Evolutionary conservation across 2,888 invertebrate species (phyloP).

Genomic region (Drosophila nr. perissopoda): DNA sequence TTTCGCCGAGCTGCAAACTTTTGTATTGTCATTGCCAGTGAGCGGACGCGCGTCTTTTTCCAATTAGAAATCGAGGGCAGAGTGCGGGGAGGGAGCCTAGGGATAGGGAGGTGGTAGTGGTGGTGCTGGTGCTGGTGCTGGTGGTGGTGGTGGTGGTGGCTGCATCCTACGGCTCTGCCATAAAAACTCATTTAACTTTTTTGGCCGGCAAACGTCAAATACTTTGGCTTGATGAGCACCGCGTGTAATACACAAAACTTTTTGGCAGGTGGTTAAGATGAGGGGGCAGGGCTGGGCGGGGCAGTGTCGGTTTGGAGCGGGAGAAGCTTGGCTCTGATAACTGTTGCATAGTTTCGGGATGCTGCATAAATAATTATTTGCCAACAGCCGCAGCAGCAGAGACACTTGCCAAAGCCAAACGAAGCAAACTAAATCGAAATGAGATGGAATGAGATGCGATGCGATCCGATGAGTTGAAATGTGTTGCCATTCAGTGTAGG

Average conservation of each 20-base stretch:
- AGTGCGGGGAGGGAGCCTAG: background rate
- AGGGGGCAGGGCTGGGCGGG: background rate
- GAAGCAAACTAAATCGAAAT: slow-evolving; percentile 44
- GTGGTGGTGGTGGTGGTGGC: background rate
- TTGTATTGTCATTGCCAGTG: slow-evolving; percentile 77
- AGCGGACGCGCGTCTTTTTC: slow-evolving; percentile 72
- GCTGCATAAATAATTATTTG: slow-evolving; percentile 76
- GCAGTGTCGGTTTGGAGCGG: background rate
- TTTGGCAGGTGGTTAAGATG: slow-evolving; percentile 59
- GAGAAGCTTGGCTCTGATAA: slow-evolving; percentile 48
- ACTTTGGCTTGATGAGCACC: slow-evolving; percentile 51
- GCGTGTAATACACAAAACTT: slow-evolving; percentile 70
- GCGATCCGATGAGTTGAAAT: slow-evolving; percentile 47
- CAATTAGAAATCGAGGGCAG: slow-evolving; percentile 73
- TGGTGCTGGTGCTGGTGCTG: background rate
- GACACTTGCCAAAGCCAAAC: slow-evolving; percentile 33
- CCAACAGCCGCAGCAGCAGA: slow-evolving; percentile 33
- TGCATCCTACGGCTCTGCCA: slow-evolving; percentile 33
- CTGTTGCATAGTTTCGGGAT: slow-evolving; percentile 72
- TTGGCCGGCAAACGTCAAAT: slow-evolving; percentile 76
- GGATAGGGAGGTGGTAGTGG: background rate
- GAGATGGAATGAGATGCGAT: slow-evolving; percentile 48
- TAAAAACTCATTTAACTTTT: slow-evolving; percentile 83
- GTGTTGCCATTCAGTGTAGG: slow-evolving; percentile 30
- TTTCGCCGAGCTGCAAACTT: slow-evolving; percentile 73